Evolutionary conservation across 64 coral and sea anemone species (phyloP), one percentile per base, ranked within the genome.

Genomic region (Hydrozoanthus tunicans): DNA sequence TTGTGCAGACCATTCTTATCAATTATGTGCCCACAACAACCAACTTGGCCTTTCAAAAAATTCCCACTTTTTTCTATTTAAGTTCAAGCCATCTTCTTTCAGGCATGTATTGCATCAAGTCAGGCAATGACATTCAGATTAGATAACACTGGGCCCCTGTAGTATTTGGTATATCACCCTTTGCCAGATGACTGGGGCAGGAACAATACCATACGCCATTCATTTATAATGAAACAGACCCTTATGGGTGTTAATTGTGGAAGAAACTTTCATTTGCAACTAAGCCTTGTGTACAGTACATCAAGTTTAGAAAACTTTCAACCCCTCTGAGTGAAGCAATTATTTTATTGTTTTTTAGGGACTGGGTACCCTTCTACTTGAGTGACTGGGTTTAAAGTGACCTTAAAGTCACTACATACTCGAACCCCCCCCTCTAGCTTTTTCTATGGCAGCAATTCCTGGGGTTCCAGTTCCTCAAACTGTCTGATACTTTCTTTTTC

Each of bases 351-450:
- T 0, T 20, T 58, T 79, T 54, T 53, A 7, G 77, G 77, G 51
- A 79, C 4, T 15, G 54, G 77, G 15, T 79, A 79, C 52, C 58
- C 11, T 4, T 58, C 77, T 79, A 59, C 17, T 57, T 79, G 51
- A 9, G 58, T 53, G 15, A 59, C 54, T 58, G 55, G 77, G 54
- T 79, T 79, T n/a, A 58, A 17, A 20, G 14, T 79, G 54, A 79
- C 77, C 17, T 79, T 79, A 55, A 79, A 79, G 55, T 79, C 77
- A 79, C 55, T 54, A 79, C 77, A 79, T 56, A 79, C 58, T n/a
- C 55, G 77, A 56, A 79, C 9, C 58, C 12, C 77, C 53, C 54
- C 77, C 6, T 17, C 55, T 20, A 13, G 43, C 14, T 9, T 77
- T 77, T 4, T 77, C 73, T 53, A 13, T 51, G 53, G 54, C 55